Evolutionary conservation across 2,888 invertebrate species (phyloP), one percentile per base, ranked within the genome.

Genomic region (Creontiades dilutus): DNA sequence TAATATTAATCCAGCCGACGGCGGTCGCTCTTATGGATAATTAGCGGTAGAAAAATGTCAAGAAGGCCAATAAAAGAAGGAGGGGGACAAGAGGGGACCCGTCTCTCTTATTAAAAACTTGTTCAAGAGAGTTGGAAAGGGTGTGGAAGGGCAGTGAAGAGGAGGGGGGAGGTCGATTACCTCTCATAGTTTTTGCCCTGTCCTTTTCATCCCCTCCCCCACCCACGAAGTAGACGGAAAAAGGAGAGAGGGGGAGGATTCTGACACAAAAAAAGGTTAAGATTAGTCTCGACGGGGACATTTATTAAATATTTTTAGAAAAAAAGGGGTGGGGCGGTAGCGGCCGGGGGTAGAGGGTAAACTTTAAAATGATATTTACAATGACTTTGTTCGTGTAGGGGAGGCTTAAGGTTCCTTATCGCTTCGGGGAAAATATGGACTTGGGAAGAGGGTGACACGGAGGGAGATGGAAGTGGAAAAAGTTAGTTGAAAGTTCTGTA

Each of bases 281-380:
- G 92, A 92, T 92, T 92, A 91, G 91, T 92, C 92, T 92, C 92
- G 57, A 91, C 92, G 92, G 92, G 92, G 92, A 92, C 92, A 92
- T 92, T 92, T 92, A 92, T 92, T 91, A 92, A 92, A 91, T 91
- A 91, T 91, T 91, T 91, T 90, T 47, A 84, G 68, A 88, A 78
- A n/a, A n/a, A n/a, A n/a, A n/a, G n/a, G n/a, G n/a, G n/a, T 48
- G 78, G 76, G 48, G 86, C n/a, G 75, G 46, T 16, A 23, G 23
- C 14, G 9, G 48, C 23, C n/a, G 84, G 16, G 27, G 61, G 55
- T 85, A 78, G 85, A 89, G 90, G 89, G 89, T 90, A 86, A 88
- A 89, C 85, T 89, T 90, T 82, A 86, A 82, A 89, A 89, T 89
- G 89, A 81, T 89, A 89, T 89, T 89, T 89, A 89, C 89, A 48